Base-by-base conservation (phyloP, 1,140 invertebrate species). In the Thereuonema tuberculata region DNA sequence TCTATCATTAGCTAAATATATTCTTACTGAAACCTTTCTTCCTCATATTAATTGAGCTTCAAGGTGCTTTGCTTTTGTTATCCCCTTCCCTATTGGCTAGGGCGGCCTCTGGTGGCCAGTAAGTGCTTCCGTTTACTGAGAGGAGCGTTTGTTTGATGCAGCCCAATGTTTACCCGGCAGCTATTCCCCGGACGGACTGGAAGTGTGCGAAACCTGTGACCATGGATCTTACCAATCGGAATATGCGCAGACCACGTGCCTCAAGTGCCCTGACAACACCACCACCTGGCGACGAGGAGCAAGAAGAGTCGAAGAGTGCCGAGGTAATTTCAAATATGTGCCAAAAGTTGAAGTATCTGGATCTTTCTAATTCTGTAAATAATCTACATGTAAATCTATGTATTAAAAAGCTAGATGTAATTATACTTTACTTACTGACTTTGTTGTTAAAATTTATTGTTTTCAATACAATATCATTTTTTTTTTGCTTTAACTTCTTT, bases 151-250 rank as follows among this genome's bases (percentile, higher is more conserved):
- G 23, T 27, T 29, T 31, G 47, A 43, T 67, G 15, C 64, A 78
- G 77, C 71, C 12, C 72, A 76, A 59, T 78, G 77, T 68, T 62
- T 76, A 28, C 77, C 77, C 2, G 77, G 77, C 20, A 76, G 70
- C n/a, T 75, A 71, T 61, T 78, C 77, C 12, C 47, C 60, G 2
- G 71, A 72, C 61, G 76, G 77, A 2, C 63, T 79, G n/a, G 76
- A 77, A 61, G 68, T 78, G 26, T 86, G 84, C 65, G 72, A 74
- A 52, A 78, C 78, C 0, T 86, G 84, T 67, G 69, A 72, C 1
- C 63, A 78, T 31, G 82, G 82, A 0, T 75, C 70, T 53, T 85
- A 81, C 65, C 83, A 85, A 66, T 67, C 78, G 1, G 61, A 76
- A 14, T 80, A 80, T 64, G 81, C 82, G 15, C 73, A 81, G 67